Conservation (phyloP, 2,113 vertebrate species). For the Hippocampus comes region DNA sequence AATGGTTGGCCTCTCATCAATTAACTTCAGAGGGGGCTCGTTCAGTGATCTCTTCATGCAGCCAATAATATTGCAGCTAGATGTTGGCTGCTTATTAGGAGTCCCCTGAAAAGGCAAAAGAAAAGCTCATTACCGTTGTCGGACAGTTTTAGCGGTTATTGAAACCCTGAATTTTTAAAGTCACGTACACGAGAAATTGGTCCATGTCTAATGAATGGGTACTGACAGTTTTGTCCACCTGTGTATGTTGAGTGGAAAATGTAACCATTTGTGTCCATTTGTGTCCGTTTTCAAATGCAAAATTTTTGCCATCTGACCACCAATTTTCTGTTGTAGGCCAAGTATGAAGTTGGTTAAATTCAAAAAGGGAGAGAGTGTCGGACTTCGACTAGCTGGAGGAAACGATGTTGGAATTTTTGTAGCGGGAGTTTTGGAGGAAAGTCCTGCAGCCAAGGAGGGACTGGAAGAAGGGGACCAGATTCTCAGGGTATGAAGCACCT, state of each 20-base stretch:
- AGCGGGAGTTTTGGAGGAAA: constrained; percentile 95
- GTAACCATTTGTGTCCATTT: not conserved
- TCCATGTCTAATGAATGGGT: not conserved
- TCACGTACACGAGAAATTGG: no score
- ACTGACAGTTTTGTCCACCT: not conserved
- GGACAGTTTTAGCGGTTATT: no score
- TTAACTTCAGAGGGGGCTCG: no score
- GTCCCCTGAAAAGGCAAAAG: no score
- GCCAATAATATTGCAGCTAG: no score
- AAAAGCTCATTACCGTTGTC: no score
- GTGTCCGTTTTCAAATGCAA: not conserved
- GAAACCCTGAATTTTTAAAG: no score
- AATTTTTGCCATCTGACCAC: constrained; percentile 5
- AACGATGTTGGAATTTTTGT: constrained; percentile 99
- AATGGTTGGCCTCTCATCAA: no score
- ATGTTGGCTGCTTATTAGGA: no score
- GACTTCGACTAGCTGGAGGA: constrained; percentile 93
- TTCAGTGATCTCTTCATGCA: no score
- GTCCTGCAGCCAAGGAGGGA: constrained; percentile 95
- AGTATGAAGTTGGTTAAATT: constrained; percentile 99
- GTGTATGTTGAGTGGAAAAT: not conserved
- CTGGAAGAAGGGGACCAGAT: constrained; percentile 98
- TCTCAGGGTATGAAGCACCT: constrained; percentile 82
- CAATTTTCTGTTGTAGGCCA: constrained; percentile 74
- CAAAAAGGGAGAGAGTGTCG: constrained; percentile 96